These are phyloP conservation scores for Bugulina stolonifera DNA, from an alignment of 2,888 invertebrate species.

Conservation along the genomic window DNA sequence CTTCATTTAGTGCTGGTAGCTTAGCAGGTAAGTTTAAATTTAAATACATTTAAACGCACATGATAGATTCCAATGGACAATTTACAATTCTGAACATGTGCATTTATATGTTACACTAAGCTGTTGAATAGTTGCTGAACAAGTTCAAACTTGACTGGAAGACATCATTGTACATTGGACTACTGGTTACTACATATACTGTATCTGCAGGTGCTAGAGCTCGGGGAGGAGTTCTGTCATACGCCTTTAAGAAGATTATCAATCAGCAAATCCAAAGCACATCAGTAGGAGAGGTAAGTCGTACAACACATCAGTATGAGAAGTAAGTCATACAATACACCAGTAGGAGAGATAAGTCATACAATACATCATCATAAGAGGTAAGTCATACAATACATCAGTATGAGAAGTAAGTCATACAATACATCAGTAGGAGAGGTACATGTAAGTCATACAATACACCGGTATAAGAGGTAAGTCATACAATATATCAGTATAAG, in stretches of 20 bases:
- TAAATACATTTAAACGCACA: too few relatives aligned
- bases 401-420: neutral
- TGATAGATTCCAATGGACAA: too few relatives aligned
- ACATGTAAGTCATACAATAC: too few relatives aligned
- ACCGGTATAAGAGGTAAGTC: neutral
- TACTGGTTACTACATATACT: too few relatives aligned
- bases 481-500: neutral
- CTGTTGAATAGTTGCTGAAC: too few relatives aligned
- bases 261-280: neutral
- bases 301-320: too few relatives aligned
- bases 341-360: neutral
- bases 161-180: too few relatives aligned
- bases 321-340: neutral
- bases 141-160: neutral
- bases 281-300: neutral
- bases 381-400: neutral
- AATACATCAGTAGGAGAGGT: neutral
- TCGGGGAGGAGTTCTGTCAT: neutral
- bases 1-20: neutral
- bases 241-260: neutral
- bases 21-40: too few relatives aligned
- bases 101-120: too few relatives aligned
- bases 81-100: too few relatives aligned
- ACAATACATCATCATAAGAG: too few relatives aligned
- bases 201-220: slow-evolving; percentile 20